A percentile compares a stretch with the other conserved stretches of the same genome.
These are phyloP conservation scores for Sardina pilchardus DNA, from an alignment of 2,113 vertebrate genomes.

Conservation along the genomic window DNA sequence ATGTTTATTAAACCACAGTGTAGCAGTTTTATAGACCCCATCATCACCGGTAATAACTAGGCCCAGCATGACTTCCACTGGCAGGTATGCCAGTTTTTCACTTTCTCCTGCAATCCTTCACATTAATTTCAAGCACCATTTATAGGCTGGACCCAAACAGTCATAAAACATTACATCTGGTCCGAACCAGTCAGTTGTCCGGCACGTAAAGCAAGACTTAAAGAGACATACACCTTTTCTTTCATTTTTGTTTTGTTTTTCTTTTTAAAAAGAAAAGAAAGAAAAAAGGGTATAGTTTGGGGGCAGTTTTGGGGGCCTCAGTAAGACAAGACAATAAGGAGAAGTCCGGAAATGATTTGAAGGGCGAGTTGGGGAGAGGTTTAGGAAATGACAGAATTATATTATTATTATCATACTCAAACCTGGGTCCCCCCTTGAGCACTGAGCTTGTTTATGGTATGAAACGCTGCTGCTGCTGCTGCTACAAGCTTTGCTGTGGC, in stretches of 20 bases:
- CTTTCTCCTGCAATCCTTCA: constrained; percentile 48
- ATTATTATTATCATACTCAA: too few species aligned
- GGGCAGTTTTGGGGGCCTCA: too few species aligned
- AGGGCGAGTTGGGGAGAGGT: too few species aligned
- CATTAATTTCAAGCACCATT: constrained; percentile 61
- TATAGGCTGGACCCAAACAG: constrained; percentile 44
- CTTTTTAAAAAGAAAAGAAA: too few species aligned
- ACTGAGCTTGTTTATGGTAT: too few species aligned
- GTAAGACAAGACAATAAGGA: too few species aligned
- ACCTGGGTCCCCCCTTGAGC: too few species aligned
- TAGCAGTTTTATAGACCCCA: not conserved
- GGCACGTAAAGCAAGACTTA: too few species aligned
- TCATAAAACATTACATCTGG: not conserved
- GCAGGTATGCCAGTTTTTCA: constrained; percentile 6
- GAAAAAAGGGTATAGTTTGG: not conserved
- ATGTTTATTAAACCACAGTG: not conserved
- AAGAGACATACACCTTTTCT: not conserved
- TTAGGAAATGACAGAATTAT: too few species aligned
- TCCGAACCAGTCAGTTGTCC: not conserved
- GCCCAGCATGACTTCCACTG: not conserved
- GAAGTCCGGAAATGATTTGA: too few species aligned
- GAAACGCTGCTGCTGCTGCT: too few species aligned
- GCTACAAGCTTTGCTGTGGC: too few species aligned
- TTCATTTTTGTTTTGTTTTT: not conserved
- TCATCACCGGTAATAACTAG: not conserved